These are phyloP conservation scores for Diplazon laetatorius DNA, from an alignment of 2,888 invertebrate species.

Conservation along the genomic window DNA sequence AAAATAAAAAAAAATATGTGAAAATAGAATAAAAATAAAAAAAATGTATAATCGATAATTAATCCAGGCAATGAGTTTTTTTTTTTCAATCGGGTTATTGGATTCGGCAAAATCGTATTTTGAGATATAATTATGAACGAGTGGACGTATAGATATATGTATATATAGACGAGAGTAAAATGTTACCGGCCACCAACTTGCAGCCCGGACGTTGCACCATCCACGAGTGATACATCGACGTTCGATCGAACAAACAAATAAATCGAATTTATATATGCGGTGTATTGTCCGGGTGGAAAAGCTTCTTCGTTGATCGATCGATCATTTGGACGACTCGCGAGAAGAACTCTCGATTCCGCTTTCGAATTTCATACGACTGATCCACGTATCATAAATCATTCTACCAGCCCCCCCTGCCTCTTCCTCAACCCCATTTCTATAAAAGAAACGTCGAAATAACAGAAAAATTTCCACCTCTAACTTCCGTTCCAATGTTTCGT, in stretches of 20 bases:
- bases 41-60: conserved; percentile 11
- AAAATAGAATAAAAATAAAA: no score
- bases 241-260: conserved; percentile 1
- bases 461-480: conserved; percentile 1
- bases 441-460: background rate
- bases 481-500: background rate
- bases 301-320: conserved; percentile 17
- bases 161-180: no score
- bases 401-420: no score
- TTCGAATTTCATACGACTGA: background rate
- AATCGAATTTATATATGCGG: conserved; percentile 11
- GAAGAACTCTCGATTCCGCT: background rate
- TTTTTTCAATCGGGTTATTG: conserved; percentile 15
- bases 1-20: no score
- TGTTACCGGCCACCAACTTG: no score
- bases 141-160: conserved; percentile 1
- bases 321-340: background rate
- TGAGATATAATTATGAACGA: no score
- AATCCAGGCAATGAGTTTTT: conserved; percentile 10
- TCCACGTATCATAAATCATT: conserved; percentile 21
- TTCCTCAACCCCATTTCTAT: background rate
- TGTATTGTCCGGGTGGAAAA: conserved; percentile 2
- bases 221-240: conserved; percentile 5
- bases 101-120: background rate
- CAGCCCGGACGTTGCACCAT: no score